Evolutionary conservation across 2,113 vertebrate genomes (phyloP).

Genomic region (Heloderma charlesbogerti): DNA sequence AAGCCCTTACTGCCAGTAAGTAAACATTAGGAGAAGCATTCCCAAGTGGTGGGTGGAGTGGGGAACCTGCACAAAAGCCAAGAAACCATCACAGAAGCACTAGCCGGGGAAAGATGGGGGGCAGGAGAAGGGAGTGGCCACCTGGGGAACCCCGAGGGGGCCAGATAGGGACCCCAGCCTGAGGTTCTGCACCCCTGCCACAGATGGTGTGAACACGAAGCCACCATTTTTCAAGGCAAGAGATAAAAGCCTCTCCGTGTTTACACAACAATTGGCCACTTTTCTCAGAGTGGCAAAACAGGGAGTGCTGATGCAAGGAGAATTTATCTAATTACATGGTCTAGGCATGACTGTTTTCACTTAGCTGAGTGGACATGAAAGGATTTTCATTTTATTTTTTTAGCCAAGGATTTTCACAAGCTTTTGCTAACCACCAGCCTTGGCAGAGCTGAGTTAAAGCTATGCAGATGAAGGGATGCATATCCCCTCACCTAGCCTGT

Average conservation of each 20-base stretch:
- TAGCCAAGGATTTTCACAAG: slow-evolving; percentile 25
- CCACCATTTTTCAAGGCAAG: not conserved
- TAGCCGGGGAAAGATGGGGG: too few species aligned
- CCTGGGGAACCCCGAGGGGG: too few species aligned
- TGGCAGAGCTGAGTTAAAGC: slow-evolving; percentile 15
- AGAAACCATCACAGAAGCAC: too few species aligned
- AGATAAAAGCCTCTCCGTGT: accelerated
- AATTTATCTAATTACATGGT: not conserved
- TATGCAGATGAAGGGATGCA: slow-evolving; percentile 30
- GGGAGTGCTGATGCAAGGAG: not conserved
- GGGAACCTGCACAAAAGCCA: too few species aligned
- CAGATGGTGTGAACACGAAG: not conserved
- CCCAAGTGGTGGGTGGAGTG: too few species aligned
- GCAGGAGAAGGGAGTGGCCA: too few species aligned
- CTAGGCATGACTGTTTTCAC: slow-evolving; percentile 28
- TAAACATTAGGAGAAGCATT: too few species aligned
- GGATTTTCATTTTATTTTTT: slow-evolving; percentile 4
- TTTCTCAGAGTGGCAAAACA: not conserved
- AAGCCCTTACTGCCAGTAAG: too few species aligned
- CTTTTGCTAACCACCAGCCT: slow-evolving; percentile 27
- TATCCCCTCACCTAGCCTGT: slow-evolving; percentile 23
- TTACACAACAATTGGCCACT: not conserved
- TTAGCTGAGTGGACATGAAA: slow-evolving; percentile 14
- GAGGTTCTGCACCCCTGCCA: not conserved
- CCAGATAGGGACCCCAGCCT: not conserved